Evolutionary conservation across 1,140 invertebrate species (phyloP), one percentile per base, ranked within the genome.

Genomic region (Penaeus japonicus): DNA sequence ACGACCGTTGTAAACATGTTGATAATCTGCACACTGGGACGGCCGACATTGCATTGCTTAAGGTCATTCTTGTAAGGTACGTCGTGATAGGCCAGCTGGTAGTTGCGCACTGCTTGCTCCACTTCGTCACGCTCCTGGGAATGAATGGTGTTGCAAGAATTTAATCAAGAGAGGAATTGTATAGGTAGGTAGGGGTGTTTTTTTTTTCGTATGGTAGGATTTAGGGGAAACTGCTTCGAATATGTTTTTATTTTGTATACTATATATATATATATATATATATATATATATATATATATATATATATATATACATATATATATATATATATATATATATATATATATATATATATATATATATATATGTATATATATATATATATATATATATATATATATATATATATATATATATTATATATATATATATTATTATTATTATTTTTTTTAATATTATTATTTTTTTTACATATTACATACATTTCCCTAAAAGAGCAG

Each of bases 1-100:
- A 87, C 79, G 7, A 87, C 65, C 1, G 85, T 87, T 7, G 85
- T 82, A n/a, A 87, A 87, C 85, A 87, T 87, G 79, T 59, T 75
- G 53, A 87, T 81, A 22, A 87, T 82, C 57, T 82, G 78, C 5
- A 87, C 59, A 4, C 85, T 82, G 20, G 85, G 62, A 7, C 78
- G 57, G n/a, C 79, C 85, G 39, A 82, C 62, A 15, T 39, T 82
- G n/a, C 24, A 39, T 18, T 75, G n/a, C 20, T 73, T 70, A 4
- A 54, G 78, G 24, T 70, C 55, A 5, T 57, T 47, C 12, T 47
- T 53, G 62, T 87, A 81, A 20, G 85, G 85, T 0, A 87, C 79
- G 4, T 80, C 79, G 47, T 22, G 54, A 27, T 87, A 87, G 3
- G 85, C 85, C 1, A 27, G 85, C 17, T 65, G 77, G 85, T 87